Conservation (phyloP, 2,797 vertebrate genomes). For the Ispidina lecontei region DNA sequence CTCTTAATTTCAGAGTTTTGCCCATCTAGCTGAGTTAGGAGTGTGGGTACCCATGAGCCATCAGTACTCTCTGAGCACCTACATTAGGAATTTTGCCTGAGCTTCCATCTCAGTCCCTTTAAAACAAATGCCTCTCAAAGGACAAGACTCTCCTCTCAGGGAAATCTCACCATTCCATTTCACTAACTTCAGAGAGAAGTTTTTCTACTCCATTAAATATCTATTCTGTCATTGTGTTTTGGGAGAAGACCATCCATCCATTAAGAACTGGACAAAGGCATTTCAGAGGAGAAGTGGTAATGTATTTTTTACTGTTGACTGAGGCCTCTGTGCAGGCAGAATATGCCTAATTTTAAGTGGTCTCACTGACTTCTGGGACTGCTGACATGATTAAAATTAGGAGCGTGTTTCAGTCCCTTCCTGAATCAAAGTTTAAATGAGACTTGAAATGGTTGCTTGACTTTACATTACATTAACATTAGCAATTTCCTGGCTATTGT, state of each 20-base stretch:
- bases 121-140: background rate
- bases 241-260: conserved; percentile 57
- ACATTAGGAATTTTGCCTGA: background rate
- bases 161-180: background rate
- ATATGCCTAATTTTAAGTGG: conserved; percentile 28
- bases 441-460: conserved; percentile 66
- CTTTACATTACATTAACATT: conserved; percentile 66
- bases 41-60: rapidly evolving
- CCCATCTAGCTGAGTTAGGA: background rate
- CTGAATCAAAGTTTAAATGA: conserved; percentile 66
- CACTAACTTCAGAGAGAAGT: background rate
- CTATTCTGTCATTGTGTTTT: background rate
- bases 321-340: conserved; percentile 12
- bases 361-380: conserved; percentile 39
- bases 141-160: background rate
- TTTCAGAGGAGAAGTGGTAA: background rate
- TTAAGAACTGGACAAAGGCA: background rate
- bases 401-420: conserved; percentile 44
- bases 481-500: conserved; percentile 69
- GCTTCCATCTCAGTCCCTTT: background rate
- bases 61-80: background rate
- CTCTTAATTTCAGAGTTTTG: background rate
- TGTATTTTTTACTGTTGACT: conserved; percentile 57
- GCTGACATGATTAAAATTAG: conserved; percentile 65
- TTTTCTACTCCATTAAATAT: conserved; percentile 29